Percentiles rank a stretch among this genome's conserved stretches.
These are phyloP conservation scores for Ommatoiulus sabulosus DNA, from an alignment of 2,888 invertebrate genomes.

Conservation along the genomic window DNA sequence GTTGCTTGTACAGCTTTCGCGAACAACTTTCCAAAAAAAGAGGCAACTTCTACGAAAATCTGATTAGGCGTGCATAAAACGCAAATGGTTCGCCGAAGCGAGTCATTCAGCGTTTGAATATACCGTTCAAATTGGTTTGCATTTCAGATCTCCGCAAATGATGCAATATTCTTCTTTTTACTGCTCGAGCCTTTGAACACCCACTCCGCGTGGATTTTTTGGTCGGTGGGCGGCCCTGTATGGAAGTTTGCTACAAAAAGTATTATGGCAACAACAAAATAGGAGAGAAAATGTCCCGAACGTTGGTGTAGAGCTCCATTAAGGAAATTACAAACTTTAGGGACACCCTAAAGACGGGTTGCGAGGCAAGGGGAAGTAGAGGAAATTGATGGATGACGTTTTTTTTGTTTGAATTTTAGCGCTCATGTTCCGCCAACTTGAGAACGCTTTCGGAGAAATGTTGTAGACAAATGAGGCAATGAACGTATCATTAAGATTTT, in stretches of 20 bases:
- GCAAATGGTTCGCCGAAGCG: slow-evolving; percentile 5
- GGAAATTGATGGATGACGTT: neutral
- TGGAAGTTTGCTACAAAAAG: neutral
- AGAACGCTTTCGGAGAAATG: neutral
- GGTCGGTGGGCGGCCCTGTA: neutral
- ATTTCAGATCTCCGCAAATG: slow-evolving; percentile 25
- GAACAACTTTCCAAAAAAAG: neutral
- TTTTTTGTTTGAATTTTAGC: neutral
- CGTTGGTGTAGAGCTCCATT: neutral
- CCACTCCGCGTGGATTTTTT: neutral
- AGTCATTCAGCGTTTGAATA: slow-evolving; percentile 12
- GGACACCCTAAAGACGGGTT: neutral
- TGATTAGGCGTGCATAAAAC: slow-evolving; percentile 17
- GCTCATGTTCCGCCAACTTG: neutral
- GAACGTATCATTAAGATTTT: neutral
- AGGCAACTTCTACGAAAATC: slow-evolving; percentile 14
- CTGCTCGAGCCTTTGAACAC: neutral
- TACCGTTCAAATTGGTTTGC: neutral
- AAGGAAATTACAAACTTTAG: slow-evolving; percentile 10
- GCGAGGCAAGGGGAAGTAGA: neutral
- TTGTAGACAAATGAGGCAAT: neutral
- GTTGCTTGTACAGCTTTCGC: neutral
- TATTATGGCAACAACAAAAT: neutral
- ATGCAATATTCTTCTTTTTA: neutral
- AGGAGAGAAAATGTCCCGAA: neutral